phyloP scores from a whole-genome alignment of 2,113 vertebrate genomes.

The Ictalurus punctatus region DNA sequence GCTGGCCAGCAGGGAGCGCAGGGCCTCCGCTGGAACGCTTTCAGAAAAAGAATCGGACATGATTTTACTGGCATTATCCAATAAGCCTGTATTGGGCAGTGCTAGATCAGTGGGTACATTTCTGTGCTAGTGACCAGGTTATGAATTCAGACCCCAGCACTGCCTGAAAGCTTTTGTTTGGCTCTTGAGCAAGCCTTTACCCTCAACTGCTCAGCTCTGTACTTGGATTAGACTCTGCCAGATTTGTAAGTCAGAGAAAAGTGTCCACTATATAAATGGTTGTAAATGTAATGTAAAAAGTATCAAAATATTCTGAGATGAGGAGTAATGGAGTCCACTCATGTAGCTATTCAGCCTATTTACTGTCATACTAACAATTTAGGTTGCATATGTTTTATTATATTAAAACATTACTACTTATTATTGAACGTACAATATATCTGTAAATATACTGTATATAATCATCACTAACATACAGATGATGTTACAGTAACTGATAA shows the following conservation, averaged over 20 bases:
- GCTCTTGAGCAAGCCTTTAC: neutral
- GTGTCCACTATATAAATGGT: neutral
- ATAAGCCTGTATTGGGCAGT: constrained; percentile 12
- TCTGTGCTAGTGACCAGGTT: constrained; percentile 18
- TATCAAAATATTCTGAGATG: neutral
- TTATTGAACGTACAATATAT: neutral
- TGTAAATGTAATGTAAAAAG: neutral
- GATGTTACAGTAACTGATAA: neutral
- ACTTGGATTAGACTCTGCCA: neutral
- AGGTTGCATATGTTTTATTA: neutral
- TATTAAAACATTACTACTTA: neutral
- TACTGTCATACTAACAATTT: neutral
- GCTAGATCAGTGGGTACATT: neutral
- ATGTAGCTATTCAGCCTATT: neutral
- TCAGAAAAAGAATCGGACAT: neutral
- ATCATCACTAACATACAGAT: neutral
- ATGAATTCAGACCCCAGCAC: neutral
- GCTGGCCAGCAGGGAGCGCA: constrained; percentile 68
- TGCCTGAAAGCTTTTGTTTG: neutral
- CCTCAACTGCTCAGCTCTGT: neutral
- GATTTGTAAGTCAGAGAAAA: neutral
- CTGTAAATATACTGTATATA: neutral
- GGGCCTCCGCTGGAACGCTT: constrained; percentile 53
- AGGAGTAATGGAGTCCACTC: neutral
- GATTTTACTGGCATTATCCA: neutral